Evolutionary conservation across 1,140 invertebrate species (phyloP), one percentile per base, ranked within the genome.

Genomic region (Heliconius melpomene): DNA sequence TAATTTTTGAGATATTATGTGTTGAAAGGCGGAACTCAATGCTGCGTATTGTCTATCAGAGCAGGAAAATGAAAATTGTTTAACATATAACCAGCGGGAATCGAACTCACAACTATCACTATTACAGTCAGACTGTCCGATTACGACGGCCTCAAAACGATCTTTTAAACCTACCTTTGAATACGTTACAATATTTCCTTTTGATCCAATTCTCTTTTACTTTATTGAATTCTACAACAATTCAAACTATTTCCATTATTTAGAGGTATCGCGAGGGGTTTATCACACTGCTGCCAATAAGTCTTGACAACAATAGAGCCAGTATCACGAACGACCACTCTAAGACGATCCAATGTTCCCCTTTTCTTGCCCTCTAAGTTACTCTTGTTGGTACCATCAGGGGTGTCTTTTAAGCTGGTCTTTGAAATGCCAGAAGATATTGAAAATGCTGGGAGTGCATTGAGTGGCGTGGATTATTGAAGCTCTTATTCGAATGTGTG

Each of bases 221-320:
- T 52, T 38, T 81, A 81, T 79, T 77, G 79, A 78, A 83, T 71
- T 71, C 77, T 78, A 79, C 80, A 79, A 79, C 83, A 82, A 83
- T 84, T 80, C 78, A 75, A 84, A 86, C 75, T 81, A 84, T 86
- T 83, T 75, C 81, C 80, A 82, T 83, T 86, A 86, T 81, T 86
- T 86, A 79, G 79, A 79, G 80, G 73, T 74, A 78, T 77, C 70
- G 72, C n/a, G 26, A 66, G 77, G 82, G 82, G 79, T 83, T 85
- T 86, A 84, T 84, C 84, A 82, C 36, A 72, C 40, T 72, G 74
- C 82, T 85, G 83, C 74, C 83, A 86, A 83, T 86, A 84, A 83
- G 79, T 86, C 81, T 84, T 81, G 81, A 84, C 83, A 85, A 82
- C 81, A 85, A 82, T 84, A 75, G 80, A 52, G 78, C 79, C 76